Evolutionary conservation across 2,888 invertebrate genomes (phyloP).

Genomic region (Octonoba sinensis): DNA sequence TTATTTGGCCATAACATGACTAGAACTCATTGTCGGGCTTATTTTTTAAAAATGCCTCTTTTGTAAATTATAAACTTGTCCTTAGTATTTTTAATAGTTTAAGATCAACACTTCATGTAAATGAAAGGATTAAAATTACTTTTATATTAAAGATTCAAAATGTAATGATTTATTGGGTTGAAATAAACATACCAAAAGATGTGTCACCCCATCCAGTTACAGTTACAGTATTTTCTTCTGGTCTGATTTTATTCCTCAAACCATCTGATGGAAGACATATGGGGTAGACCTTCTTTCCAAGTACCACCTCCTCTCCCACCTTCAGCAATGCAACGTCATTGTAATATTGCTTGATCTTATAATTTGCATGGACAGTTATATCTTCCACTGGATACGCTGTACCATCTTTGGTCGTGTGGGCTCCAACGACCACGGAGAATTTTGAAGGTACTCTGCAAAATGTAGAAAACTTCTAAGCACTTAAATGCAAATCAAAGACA

Average conservation of each 20-base stretch:
- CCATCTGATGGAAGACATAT: slow-evolving; percentile 49
- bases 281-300: slow-evolving; percentile 31
- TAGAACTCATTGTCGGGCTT: too few species aligned
- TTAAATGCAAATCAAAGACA: too few species aligned
- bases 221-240: slow-evolving; percentile 22
- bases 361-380: slow-evolving; percentile 32
- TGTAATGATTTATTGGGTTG: too few species aligned
- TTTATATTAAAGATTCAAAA: too few species aligned
- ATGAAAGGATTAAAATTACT: too few species aligned
- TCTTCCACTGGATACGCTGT: slow-evolving; percentile 29
- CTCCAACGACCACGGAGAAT: slow-evolving; percentile 33
- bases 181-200: slow-evolving; percentile 35
- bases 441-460: slow-evolving; percentile 48
- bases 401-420: slow-evolving; percentile 50
- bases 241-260: slow-evolving; percentile 10
- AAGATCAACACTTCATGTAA: too few species aligned
- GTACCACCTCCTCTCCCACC: slow-evolving; percentile 8
- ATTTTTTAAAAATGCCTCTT: too few species aligned
- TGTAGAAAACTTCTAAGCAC: neutral
- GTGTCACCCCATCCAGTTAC: slow-evolving; percentile 64
- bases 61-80: too few species aligned
- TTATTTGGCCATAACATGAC: too few species aligned
- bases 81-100: too few species aligned
- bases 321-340: slow-evolving; percentile 45
- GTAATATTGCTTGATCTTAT: slow-evolving; percentile 46